A percentile compares a stretch with the other conserved stretches of the same genome.
phyloP scores from a whole-genome alignment of 2,888 invertebrate genomes.

The Eupithecia insigniata region DNA sequence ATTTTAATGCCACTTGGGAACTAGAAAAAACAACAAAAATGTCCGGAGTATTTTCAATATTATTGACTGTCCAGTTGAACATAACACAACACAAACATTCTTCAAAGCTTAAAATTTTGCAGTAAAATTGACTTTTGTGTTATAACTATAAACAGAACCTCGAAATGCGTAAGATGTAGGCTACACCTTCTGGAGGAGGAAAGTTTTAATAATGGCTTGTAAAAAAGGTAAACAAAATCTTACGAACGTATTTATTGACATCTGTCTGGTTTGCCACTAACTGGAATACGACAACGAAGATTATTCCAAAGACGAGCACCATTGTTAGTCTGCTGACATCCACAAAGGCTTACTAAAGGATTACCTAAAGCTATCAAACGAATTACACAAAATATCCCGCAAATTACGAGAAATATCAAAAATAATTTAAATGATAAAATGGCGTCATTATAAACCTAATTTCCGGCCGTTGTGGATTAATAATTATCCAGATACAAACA shows the following conservation, averaged over 20 bases:
- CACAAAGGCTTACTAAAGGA: conserved; percentile 1
- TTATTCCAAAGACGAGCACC: conserved; percentile 37
- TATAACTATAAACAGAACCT: background rate
- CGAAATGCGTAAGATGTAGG: background rate
- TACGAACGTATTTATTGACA: conserved; percentile 60
- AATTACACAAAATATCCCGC: conserved; percentile 13
- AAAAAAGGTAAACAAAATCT: background rate
- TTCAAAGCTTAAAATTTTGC: too few species aligned
- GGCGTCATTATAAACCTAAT: conserved; percentile 58
- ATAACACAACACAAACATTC: background rate
- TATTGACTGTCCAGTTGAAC: background rate
- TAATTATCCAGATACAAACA: conserved; percentile 43
- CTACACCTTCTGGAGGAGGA: too few species aligned
- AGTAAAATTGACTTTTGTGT: too few species aligned
- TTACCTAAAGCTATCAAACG: conserved; percentile 14
- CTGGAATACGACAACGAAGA: conserved; percentile 46
- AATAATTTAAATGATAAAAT: conserved; percentile 39
- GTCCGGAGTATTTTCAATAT: background rate
- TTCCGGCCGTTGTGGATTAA: conserved; percentile 55
- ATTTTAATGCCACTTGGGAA: background rate
- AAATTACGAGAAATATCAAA: conserved; percentile 18
- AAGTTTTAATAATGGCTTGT: too few species aligned
- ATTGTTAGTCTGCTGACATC: conserved; percentile 15
- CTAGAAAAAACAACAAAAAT: background rate
- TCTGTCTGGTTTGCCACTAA: conserved; percentile 50